phyloP scores from a whole-genome alignment of 2,888 invertebrate species.

The Drosophila niveifrons region DNA sequence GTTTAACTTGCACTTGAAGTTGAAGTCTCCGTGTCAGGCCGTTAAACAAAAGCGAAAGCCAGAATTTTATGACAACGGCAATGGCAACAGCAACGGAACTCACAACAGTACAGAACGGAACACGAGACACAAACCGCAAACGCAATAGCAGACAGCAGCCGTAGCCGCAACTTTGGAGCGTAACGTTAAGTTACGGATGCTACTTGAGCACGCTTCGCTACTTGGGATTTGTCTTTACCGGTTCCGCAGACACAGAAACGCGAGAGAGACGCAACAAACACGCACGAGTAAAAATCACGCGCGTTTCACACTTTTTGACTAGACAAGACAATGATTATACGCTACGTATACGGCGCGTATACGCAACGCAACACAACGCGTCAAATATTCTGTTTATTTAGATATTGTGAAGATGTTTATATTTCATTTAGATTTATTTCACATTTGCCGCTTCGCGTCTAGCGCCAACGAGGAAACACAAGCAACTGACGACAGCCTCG shows the following conservation, averaged over 20 bases:
- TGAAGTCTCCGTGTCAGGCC: constrained; percentile 39
- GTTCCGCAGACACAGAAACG: constrained; percentile 12
- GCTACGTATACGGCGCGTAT: constrained; percentile 19
- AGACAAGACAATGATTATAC: constrained; percentile 5
- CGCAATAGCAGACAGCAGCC: constrained; percentile 28
- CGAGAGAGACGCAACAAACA: background rate
- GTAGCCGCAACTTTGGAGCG: constrained; percentile 37
- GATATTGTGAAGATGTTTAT: constrained; percentile 28
- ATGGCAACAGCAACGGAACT: constrained; percentile 4
- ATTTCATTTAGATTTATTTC: constrained; percentile 21
- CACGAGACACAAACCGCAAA: constrained; percentile 23
- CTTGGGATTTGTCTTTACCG: constrained; percentile 54
- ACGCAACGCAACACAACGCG: constrained; percentile 33
- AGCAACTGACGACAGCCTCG: constrained; percentile 68
- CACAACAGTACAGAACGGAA: constrained; percentile 9
- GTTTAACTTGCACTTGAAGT: constrained; percentile 50
- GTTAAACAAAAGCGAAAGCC: constrained; percentile 54
- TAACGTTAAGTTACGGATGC: constrained; percentile 32
- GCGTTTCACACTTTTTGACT: constrained; percentile 17
- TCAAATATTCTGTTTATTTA: constrained; percentile 36
- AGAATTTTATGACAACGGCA: constrained; percentile 46
- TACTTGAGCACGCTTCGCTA: constrained; percentile 70
- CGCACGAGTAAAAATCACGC: constrained; percentile 24
- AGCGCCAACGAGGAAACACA: constrained; percentile 72
- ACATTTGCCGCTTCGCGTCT: constrained; percentile 64